Evolutionary conservation across 2,113 vertebrate species (phyloP).

Genomic region (Pygoscelis antarcticus): DNA sequence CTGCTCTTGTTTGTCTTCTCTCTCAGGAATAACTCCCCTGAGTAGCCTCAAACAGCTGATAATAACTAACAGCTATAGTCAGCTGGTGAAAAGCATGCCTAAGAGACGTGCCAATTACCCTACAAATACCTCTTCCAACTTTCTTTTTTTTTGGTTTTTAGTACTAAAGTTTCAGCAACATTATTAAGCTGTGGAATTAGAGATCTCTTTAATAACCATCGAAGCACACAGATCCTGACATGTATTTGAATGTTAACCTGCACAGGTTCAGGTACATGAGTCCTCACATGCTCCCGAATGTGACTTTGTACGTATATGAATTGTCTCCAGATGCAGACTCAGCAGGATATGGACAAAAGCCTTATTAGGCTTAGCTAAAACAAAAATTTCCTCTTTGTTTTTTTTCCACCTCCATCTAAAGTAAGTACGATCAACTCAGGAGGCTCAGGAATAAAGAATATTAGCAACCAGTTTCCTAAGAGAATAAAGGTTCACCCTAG

Average conservation of each 20-base stretch:
- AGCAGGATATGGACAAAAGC: neutral
- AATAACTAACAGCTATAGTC: neutral
- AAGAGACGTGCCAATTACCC: neutral
- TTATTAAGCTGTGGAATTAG: neutral
- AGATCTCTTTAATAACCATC: neutral
- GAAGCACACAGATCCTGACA: neutral
- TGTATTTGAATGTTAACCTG: neutral
- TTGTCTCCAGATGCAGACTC: neutral
- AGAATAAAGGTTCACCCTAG: neutral
- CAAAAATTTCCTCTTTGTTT: neutral
- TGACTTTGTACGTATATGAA: neutral
- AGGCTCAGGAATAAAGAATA: neutral
- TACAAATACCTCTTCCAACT: neutral
- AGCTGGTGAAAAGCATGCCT: neutral
- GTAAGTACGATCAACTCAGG: neutral
- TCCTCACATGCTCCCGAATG: neutral
- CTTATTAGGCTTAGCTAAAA: neutral
- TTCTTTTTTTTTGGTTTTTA: neutral
- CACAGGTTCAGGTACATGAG: neutral
- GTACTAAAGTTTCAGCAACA: neutral
- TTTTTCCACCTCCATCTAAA: neutral
- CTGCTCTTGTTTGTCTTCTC: neutral
- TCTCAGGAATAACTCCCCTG: neutral
- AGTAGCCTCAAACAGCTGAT: neutral
- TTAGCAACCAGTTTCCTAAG: neutral